Conservation (phyloP, 2,113 vertebrate species). For the Scytalopus superciliaris region DNA sequence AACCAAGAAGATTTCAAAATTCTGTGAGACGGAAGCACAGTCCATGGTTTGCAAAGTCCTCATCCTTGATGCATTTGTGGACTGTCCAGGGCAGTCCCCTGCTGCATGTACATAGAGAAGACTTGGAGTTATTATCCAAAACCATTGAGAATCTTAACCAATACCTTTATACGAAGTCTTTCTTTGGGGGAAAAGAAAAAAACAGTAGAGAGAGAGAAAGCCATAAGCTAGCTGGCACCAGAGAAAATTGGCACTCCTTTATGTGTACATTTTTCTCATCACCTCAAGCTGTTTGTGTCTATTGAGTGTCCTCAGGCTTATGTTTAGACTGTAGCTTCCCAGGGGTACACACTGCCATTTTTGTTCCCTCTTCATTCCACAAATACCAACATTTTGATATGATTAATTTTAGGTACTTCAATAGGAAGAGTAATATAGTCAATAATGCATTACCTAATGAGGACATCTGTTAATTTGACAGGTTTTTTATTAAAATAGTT, state of each 20-base stretch:
- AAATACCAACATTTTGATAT: neutral
- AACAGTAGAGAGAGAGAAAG: accelerated
- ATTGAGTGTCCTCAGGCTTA: neutral
- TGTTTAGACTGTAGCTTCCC: neutral
- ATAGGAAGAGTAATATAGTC: neutral
- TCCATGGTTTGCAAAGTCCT: neutral
- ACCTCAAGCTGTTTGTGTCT: neutral
- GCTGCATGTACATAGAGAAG: neutral
- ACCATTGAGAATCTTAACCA: neutral
- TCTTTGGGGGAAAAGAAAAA: neutral
- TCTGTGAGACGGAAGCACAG: neutral
- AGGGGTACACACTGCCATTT: neutral
- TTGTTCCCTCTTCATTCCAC: neutral
- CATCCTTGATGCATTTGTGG: neutral
- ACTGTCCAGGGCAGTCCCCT: neutral
- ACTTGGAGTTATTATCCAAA: neutral
- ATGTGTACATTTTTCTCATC: neutral
- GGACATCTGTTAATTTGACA: neutral
- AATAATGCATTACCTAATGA: neutral
- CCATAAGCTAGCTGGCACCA: neutral
- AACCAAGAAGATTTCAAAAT: neutral
- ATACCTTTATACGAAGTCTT: neutral
- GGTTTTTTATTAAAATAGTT: neutral
- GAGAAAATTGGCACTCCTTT: neutral
- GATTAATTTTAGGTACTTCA: neutral